Evolutionary conservation across 2,888 invertebrate genomes (phyloP), one percentile per base, ranked within the genome.

Genomic region (Rapana venosa): DNA sequence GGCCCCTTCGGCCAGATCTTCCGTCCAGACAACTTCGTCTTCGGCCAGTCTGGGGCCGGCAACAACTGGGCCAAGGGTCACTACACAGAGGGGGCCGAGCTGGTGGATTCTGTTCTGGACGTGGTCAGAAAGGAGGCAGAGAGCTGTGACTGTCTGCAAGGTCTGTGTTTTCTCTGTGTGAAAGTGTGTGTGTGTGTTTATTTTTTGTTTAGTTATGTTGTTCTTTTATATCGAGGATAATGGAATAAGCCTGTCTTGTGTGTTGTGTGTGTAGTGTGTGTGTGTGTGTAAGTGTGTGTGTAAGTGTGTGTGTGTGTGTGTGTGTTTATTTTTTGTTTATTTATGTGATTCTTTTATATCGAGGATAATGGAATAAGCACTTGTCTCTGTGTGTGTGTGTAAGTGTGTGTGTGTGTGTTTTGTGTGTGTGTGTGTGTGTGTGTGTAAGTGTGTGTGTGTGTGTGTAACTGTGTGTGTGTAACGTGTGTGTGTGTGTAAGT

Each of bases 51-150:
- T n/a, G 91, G 91, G 35, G 91, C 91, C n/a, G 91, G 91, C 47
- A 91, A 91, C 87, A 91, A 91, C 89, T 91, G 91, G 91, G 91
- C 91, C 87, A 91, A 91, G 87, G 91, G 91, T 89, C 91, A 91
- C 87, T 91, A 91, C 86, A 91, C 91, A 1, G 91, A 91, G 83
- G 91, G 91, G 35, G 91, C 91, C 1, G 91, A 91, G 85, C 91
- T 91, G 15, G 91, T 91, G 13, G 91, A 91, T 36, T 91, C 91
- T 11, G 91, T 91, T n/a, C 90, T 91, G 8, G 91, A 91, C 79
- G 91, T 91, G n/a, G 90, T 89, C 35, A 77, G 91, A 20, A 91
- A 91, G 66, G 90, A 90, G 89, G 91, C 91, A 22, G 91, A 91
- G 79, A 87, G 91, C 26, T 91, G 91, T 58, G 91, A 91, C 87